Evolutionary conservation across 1,140 invertebrate species (phyloP).

Genomic region (Danaus plexippus): DNA sequence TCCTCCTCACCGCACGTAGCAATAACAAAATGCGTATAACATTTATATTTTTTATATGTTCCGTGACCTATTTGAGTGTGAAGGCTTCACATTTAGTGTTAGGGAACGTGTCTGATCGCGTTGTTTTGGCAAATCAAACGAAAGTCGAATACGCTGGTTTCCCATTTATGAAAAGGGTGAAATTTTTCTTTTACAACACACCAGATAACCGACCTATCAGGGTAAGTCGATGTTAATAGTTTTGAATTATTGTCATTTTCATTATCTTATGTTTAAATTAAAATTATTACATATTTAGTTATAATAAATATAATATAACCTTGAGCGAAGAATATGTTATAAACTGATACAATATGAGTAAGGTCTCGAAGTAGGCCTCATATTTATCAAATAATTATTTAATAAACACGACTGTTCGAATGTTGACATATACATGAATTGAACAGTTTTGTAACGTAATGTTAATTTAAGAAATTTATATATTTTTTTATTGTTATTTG

Average conservation of each 20-base stretch:
- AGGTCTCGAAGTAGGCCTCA: not conserved
- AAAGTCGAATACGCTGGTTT: slow-evolving; percentile 46
- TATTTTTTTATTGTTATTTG: not conserved
- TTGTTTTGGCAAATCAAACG: slow-evolving; percentile 31
- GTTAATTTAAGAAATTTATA: no score
- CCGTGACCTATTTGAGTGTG: slow-evolving; percentile 11
- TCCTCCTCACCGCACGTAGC: not conserved
- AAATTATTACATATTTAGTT: not conserved
- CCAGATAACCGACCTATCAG: slow-evolving; percentile 36
- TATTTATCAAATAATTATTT: no score
- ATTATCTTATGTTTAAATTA: not conserved
- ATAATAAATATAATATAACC: not conserved
- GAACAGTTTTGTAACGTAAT: no score
- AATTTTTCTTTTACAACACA: slow-evolving; percentile 41
- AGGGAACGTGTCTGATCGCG: slow-evolving; percentile 41
- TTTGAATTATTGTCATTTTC: not conserved
- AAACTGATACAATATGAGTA: not conserved
- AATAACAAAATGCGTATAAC: slow-evolving; percentile 17
- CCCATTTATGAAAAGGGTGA: slow-evolving; percentile 55
- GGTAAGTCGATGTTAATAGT: slow-evolving; percentile 26
- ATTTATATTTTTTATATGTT: slow-evolving; percentile 7
- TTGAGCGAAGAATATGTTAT: not conserved
- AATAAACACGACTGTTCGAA: no score
- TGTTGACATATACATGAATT: no score
- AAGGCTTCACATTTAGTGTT: slow-evolving; percentile 35